Base-by-base conservation (phyloP, 2,113 vertebrate species). In the Erythrocercus mccallii region DNA sequence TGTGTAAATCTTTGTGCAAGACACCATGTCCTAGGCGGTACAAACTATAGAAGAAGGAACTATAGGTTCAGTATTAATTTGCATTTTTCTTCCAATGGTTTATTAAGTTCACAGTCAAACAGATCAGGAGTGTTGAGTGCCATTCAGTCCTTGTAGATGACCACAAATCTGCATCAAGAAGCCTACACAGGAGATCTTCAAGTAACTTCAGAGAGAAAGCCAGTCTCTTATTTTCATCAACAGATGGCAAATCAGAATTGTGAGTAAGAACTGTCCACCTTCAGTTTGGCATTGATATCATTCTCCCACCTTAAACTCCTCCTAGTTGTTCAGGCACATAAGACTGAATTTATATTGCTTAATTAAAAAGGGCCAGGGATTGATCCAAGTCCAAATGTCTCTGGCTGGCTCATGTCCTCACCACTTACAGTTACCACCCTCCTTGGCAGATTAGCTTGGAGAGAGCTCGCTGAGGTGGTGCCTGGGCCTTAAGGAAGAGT, bases 301-400 rank as follows among this genome's bases (percentile, higher is more conserved):
- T 90, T 94, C 86, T 37, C 64, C 88, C 56, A 88, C 86, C 83
- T 96, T 81, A 90, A 90, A 93, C 72, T 94, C 94, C 57, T 88
- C 51, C 66, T 62, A 44, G 69, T 40, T 83, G 60, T 71, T 95
- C 56, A 92, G 72, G 56, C 94, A 71, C 47, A 28, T 28, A 81
- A 48, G 54, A 81, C 31, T 64, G 76, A 86, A 88, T 95, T 96
- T 94, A 74, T 88, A 74, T 48, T 86, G 72, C 76, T 86, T 93
- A 86, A 94, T 94, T 94, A 68, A 56, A 95, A 88, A 88, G 45
- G 50, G 11, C 19, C 38, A 73, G 64, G 64, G 91, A 74, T 53
- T 90, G 64, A 81, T 95, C 31, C 76, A 78, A 78, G 44, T 90
- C 80, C 92, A 92, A 86, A 81, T 84, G 60, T 42, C 64, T 81